Conservation (phyloP, 1,140 invertebrate species). For the Zaprionus camerounensis region DNA sequence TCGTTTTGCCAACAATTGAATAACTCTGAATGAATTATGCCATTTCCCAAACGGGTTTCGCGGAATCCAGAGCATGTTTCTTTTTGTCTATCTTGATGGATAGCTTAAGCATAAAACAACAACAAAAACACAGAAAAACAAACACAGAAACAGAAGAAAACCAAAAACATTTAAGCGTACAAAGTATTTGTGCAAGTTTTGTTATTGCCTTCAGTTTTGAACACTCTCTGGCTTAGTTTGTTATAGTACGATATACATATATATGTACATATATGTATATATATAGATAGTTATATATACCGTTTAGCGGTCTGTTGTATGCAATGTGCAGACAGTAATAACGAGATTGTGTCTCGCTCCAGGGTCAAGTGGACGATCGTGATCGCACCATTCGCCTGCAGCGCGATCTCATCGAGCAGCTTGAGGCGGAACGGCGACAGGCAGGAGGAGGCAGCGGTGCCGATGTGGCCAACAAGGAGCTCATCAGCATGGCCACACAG, state of each 20-base stretch:
- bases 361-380: conserved; percentile 89
- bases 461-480: conserved; percentile 68
- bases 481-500: conserved; percentile 89
- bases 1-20: conserved; percentile 8
- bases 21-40: conserved; percentile 5
- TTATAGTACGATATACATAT: conserved; percentile 1
- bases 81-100: conserved; percentile 40
- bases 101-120: conserved; percentile 43
- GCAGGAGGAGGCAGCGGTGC: conserved; percentile 26
- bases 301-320: not conserved
- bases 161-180: conserved; percentile 2
- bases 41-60: conserved; percentile 11
- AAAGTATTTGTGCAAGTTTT: conserved; percentile 38
- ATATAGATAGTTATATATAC: not conserved
- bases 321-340: not conserved
- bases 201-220: conserved; percentile 23
- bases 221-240: conserved; percentile 73
- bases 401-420: conserved; percentile 87
- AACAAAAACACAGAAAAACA: not conserved
- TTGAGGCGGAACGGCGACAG: conserved; percentile 83
- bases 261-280: not conserved
- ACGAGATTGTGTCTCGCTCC: conserved; percentile 15
- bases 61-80: conserved; percentile 56
- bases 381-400: conserved; percentile 88
- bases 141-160: not conserved